A percentile compares a stretch with the other conserved stretches of the same genome.
Evolutionary conservation across 2,888 invertebrate species (phyloP).

Genomic region (Punctoribates punctum): DNA sequence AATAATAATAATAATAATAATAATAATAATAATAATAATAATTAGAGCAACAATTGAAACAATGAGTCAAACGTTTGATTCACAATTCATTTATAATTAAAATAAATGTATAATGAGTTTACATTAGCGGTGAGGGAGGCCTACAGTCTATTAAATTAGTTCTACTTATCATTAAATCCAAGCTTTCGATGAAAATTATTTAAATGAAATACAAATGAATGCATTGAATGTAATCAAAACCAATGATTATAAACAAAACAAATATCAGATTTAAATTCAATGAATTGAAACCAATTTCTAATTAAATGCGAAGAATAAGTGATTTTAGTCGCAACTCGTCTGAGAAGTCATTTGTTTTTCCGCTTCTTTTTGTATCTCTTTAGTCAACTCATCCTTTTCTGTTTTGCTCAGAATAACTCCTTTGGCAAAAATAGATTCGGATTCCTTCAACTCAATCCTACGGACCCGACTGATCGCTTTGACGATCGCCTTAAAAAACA

Average conservation of each 20-base stretch:
- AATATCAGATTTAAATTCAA: constrained; percentile 3
- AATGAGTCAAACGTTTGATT: too few species aligned
- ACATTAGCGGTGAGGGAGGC: constrained; percentile 7
- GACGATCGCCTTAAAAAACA: constrained; percentile 37
- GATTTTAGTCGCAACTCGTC: neutral
- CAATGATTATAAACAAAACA: constrained; percentile 16
- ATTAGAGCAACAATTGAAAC: neutral
- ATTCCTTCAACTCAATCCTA: constrained; percentile 36
- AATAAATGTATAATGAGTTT: constrained; percentile 4
- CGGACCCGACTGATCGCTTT: constrained; percentile 38
- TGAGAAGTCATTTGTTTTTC: constrained; percentile 37
- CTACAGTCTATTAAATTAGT: neutral
- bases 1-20: constrained; percentile 8
- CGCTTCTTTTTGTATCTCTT: constrained; percentile 41
- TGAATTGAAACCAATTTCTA: neutral
- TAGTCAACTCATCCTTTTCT: constrained; percentile 39
- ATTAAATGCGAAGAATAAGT: neutral
- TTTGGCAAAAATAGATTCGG: constrained; percentile 37
- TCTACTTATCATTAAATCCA: neutral
- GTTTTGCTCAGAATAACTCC: constrained; percentile 40
- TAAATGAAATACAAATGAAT: neutral
- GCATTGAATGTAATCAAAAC: neutral
- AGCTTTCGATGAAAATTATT: neutral
- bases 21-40: neutral
- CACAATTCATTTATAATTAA: neutral